Conservation (phyloP, 1,140 invertebrate species). For the Ostrea denselamellosa region DNA sequence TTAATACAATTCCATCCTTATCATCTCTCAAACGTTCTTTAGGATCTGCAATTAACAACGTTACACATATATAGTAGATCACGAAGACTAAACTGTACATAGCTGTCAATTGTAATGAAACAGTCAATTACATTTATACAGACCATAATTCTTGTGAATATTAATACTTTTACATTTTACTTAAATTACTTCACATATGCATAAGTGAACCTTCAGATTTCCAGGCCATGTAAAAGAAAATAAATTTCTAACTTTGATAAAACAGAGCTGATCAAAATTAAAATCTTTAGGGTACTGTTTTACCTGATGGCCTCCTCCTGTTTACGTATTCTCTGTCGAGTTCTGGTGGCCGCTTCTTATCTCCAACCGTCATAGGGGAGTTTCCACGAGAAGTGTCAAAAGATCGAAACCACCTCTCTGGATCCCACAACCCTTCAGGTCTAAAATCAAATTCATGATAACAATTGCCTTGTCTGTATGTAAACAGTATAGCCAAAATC, state of each 20-base stretch:
- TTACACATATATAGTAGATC: neutral
- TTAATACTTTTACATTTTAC: neutral
- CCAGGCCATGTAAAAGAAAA: neutral
- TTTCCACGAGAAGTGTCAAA: constrained; percentile 82
- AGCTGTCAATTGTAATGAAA: neutral
- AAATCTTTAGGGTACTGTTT: neutral
- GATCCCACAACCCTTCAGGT: constrained; percentile 83
- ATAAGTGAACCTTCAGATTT: neutral
- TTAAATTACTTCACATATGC: neutral
- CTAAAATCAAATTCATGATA: constrained; percentile 69
- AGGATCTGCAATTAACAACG: constrained; percentile 77
- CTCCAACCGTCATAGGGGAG: constrained; percentile 81
- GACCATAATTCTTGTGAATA: neutral
- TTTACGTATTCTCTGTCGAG: constrained; percentile 64
- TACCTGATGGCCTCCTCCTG: constrained; percentile 66
- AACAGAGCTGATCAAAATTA: neutral
- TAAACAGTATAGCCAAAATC: neutral
- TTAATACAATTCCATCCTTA: constrained; percentile 89
- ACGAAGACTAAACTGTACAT: neutral
- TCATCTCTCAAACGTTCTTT: constrained; percentile 87
- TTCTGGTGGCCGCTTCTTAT: constrained; percentile 65
- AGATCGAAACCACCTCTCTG: constrained; percentile 83
- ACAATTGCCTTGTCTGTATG: too few species aligned
- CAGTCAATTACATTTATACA: neutral
- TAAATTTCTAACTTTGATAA: neutral